Evolutionary conservation across 2,113 vertebrate genomes (phyloP), one percentile per base, ranked within the genome.

Genomic region (Strix uralensis): DNA sequence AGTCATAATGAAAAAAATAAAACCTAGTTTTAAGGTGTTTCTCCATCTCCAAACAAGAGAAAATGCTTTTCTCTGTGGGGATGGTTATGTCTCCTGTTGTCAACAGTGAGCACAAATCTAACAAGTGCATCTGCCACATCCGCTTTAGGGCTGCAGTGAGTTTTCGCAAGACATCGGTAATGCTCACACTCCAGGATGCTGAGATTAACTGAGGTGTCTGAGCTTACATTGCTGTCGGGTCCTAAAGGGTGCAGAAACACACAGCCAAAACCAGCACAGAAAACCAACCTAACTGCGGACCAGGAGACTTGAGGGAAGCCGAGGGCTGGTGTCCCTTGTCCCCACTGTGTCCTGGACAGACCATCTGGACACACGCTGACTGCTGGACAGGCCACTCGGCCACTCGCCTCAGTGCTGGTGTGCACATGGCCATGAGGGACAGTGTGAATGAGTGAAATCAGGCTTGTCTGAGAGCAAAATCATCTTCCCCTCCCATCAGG

Each of bases 371-470:
- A 77, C 15, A 22, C 2, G 4, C 11, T 40, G 58, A 25, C 15
- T 18, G 18, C 42, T 59, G 32, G 27, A 88, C 18, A 49, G 44
- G 54, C n/a, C 63, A 30, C 26, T 10, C 42, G 34, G 59, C 16
- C 46, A 42, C 9, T 7, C 0, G 3, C 14, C 47, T 58, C 7
- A 13, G 26, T 67, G 52, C 36, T 78, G 38, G 6, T 54, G 34
- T 15, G 7, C 42, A 38, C 0, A 0, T n/a, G 36, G 58, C 52
- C 30, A 32, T 1, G 26, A 62, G 5, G 11, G 23, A 85, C 23
- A 32, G 27, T 4, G 5, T 10, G 11, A 72, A 72, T 22, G 11
- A 58, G 20, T 38, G 47, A 69, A 92, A 29, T 47, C 40, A 63
- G 38, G 38, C 18, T 63, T 59, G 49, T 34, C 9, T 11, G 17